Conservation (phyloP, 2,888 invertebrate genomes). For the Barypeithes pellucidus region DNA sequence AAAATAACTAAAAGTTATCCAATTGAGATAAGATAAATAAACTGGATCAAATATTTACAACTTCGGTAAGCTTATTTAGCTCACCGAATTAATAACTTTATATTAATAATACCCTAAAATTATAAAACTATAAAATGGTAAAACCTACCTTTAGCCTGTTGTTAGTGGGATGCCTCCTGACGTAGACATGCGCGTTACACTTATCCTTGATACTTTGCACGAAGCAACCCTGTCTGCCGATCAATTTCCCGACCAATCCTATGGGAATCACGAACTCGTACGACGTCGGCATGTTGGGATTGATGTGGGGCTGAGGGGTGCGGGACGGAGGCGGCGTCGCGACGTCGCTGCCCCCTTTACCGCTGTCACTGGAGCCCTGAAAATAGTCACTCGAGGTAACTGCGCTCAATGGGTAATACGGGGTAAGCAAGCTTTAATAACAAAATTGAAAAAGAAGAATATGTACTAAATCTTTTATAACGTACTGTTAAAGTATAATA, state of each 20-base stretch:
- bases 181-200: conserved; percentile 79
- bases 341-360: conserved; percentile 84
- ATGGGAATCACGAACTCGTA: conserved; percentile 86
- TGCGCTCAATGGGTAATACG: no score
- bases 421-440: no score
- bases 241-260: conserved; percentile 87
- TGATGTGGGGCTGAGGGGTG: conserved; percentile 69
- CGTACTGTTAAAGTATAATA: no score
- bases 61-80: neutral
- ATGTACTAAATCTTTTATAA: no score
- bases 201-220: conserved; percentile 86
- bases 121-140: neutral
- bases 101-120: no score
- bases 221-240: conserved; percentile 87
- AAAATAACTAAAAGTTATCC: neutral
- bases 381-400: no score
- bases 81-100: no score
- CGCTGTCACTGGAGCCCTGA: conserved; percentile 87
- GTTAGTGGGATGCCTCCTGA: conserved; percentile 84
- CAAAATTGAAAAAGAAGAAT: no score
- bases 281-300: conserved; percentile 66
- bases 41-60: conserved; percentile 8
- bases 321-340: conserved; percentile 80
- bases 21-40: conserved; percentile 7
- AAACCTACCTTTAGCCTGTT: conserved; percentile 78